phyloP scores from a whole-genome alignment of 30 jellyfish, hydroid and myxozoan species.

The Aurelia sp. region DNA sequence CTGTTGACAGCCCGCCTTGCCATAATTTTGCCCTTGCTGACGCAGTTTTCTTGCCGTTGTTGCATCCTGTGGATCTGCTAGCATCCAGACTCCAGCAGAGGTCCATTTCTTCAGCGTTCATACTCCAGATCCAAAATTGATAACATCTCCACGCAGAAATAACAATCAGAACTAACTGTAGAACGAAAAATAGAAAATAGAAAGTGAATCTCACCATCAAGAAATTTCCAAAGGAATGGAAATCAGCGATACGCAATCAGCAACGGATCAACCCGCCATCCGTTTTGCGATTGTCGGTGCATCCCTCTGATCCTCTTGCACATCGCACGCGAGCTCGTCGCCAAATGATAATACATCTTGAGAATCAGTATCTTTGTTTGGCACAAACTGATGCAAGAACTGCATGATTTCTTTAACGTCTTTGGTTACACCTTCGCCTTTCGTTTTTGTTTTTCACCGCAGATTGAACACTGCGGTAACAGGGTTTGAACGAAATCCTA shows the following conservation, averaged over 20 bases:
- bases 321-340: conserved; percentile 27
- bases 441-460: too few relatives aligned
- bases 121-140: too few relatives aligned
- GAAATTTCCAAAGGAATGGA: conserved; percentile 23
- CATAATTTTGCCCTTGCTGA: too few relatives aligned
- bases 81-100: too few relatives aligned
- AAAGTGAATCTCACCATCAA: conserved; percentile 15
- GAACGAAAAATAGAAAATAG: too few relatives aligned
- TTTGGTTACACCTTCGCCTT: background rate
- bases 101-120: too few relatives aligned
- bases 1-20: too few relatives aligned
- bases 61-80: too few relatives aligned
- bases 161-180: too few relatives aligned
- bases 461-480: too few relatives aligned
- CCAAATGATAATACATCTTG: conserved; percentile 8
- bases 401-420: conserved; percentile 13
- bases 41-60: too few relatives aligned
- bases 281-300: conserved; percentile 11
- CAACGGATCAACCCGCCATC: conserved; percentile 21
- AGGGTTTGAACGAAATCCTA: background rate
- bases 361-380: background rate
- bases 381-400: conserved; percentile 35
- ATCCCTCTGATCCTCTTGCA: conserved; percentile 14
- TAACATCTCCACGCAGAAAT: too few relatives aligned
- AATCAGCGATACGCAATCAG: conserved; percentile 35